phyloP scores from a whole-genome alignment of 35 echinoderm and acorn worm species.

The Strongylocentrotus purpuratus region DNA sequence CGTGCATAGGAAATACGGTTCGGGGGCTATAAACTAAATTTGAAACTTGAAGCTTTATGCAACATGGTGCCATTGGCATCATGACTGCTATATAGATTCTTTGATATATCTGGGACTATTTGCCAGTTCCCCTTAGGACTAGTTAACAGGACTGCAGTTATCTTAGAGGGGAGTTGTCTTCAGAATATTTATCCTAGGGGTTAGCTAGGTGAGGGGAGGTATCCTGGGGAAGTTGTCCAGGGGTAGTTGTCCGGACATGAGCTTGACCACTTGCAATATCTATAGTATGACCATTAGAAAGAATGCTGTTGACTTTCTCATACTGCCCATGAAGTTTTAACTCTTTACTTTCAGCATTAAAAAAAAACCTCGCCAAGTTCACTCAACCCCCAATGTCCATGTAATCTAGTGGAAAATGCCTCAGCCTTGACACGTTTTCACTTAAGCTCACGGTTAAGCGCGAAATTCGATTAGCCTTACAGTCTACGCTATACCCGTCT shows the following conservation, averaged over 20 bases:
- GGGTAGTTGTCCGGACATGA: background rate
- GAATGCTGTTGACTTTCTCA: background rate
- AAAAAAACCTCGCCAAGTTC: background rate
- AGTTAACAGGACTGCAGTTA: too few relatives aligned
- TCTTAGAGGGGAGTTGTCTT: background rate
- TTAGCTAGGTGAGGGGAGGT: background rate
- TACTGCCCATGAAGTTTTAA: background rate
- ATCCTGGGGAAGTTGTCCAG: background rate
- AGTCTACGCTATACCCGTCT: background rate
- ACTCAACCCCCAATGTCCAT: constrained; percentile 7
- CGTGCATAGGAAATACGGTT: background rate
- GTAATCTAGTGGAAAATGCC: background rate
- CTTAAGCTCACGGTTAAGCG: constrained; percentile 16
- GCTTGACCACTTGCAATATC: background rate
- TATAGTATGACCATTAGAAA: background rate
- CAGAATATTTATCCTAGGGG: background rate
- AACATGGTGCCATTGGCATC: too few relatives aligned
- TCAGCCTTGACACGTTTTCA: constrained; percentile 15
- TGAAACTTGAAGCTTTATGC: background rate
- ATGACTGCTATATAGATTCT: too few relatives aligned
- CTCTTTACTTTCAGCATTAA: background rate
- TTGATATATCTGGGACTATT: too few relatives aligned
- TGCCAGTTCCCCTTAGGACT: too few relatives aligned
- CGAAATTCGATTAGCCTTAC: constrained; percentile 1
- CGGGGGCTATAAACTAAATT: background rate